Evolutionary conservation across 92 coral and sea anemone genomes (phyloP).

Genomic region (Epizoanthus rinbou): DNA sequence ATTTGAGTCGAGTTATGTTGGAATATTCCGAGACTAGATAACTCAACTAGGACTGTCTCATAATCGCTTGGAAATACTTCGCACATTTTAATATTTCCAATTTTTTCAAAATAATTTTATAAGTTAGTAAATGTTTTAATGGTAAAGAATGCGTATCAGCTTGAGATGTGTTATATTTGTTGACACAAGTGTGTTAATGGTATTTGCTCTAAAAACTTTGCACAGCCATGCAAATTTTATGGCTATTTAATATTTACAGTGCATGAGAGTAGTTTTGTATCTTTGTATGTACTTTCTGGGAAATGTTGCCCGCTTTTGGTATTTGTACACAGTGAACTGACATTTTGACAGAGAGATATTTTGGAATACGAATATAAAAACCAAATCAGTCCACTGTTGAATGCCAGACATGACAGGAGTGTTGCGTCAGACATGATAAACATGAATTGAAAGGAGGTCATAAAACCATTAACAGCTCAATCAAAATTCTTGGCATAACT

Average conservation of each 20-base stretch:
- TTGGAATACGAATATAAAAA: too few relatives aligned
- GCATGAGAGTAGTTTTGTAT: not conserved
- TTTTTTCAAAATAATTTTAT: not conserved
- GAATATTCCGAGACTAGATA: not conserved
- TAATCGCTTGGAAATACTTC: not conserved
- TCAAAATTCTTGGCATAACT: constrained; percentile 12
- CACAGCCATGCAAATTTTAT: constrained; percentile 9
- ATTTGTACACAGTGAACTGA: too few relatives aligned
- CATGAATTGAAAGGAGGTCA: not conserved
- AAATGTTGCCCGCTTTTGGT: too few relatives aligned
- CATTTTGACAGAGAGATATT: too few relatives aligned
- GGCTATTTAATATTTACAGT: not conserved
- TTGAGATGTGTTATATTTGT: not conserved
- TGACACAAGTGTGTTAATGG: not conserved
- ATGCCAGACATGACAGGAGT: not conserved
- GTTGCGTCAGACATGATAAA: not conserved
- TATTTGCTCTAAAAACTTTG: not conserved
- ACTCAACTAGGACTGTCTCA: not conserved
- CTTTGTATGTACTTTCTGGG: not conserved
- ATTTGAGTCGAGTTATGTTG: not conserved
- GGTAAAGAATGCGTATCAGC: not conserved
- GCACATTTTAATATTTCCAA: not conserved
- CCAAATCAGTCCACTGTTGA: too few relatives aligned
- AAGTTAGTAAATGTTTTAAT: not conserved
- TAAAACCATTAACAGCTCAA: not conserved